Percentiles rank a stretch among this genome's conserved stretches.
Evolutionary conservation across 2,797 vertebrate species (phyloP).

Genomic region (Acestrorhynchus altus): DNA sequence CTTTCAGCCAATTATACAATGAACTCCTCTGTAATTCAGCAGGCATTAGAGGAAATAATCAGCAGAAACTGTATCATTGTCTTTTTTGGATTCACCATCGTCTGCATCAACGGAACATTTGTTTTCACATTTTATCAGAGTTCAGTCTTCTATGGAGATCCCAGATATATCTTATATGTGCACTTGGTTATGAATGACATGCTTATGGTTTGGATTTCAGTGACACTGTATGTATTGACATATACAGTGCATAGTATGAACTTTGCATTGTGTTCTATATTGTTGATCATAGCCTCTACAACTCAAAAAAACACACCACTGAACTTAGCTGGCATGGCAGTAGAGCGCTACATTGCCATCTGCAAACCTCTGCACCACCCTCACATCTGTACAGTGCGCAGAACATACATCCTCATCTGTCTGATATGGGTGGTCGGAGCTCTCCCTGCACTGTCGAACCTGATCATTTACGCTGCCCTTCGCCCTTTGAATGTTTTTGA

Average conservation of each 20-base stretch:
- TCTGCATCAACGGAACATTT: constrained; percentile 71
- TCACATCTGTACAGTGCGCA: constrained; percentile 66
- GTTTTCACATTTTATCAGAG: constrained; percentile 70
- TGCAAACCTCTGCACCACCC: constrained; percentile 66
- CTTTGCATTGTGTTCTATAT: constrained; percentile 56
- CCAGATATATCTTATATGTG: constrained; percentile 76
- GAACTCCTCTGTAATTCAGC: neutral
- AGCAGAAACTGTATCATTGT: constrained; percentile 71
- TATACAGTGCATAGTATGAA: constrained; percentile 62
- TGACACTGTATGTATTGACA: constrained; percentile 58
- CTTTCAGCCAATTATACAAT: neutral
- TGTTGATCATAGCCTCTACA: constrained; percentile 63
- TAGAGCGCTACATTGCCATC: constrained; percentile 76
- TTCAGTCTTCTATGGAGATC: constrained; percentile 53
- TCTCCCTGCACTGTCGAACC: constrained; percentile 64
- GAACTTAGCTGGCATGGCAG: constrained; percentile 76
- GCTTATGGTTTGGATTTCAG: constrained; percentile 63
- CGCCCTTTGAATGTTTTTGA: constrained; percentile 63
- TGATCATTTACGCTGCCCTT: constrained; percentile 56
- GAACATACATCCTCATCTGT: constrained; percentile 65
- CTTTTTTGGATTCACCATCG: constrained; percentile 68
- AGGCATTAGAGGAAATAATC: neutral
- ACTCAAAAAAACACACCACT: constrained; percentile 73
- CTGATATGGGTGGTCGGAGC: constrained; percentile 67
- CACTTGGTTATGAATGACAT: constrained; percentile 74